Evolutionary conservation across 2,888 invertebrate species (phyloP).

Genomic region (Mythimna loreyi): DNA sequence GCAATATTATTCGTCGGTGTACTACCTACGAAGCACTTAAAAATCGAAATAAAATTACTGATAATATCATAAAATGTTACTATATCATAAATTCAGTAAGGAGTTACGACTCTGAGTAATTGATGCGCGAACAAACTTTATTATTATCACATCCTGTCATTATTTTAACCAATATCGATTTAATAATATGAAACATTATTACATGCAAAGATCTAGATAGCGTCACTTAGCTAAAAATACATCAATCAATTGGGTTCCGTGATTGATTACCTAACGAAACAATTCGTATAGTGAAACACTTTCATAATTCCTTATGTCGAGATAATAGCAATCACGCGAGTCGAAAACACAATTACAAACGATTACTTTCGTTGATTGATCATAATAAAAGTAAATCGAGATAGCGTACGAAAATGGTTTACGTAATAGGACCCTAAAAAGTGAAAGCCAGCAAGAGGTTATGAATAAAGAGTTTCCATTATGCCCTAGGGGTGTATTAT

Average conservation of each 20-base stretch:
- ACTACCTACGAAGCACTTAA: too few relatives aligned
- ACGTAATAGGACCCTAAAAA: conserved; percentile 54
- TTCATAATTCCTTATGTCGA: conserved; percentile 59
- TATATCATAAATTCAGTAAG: conserved; percentile 22
- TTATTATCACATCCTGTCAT: conserved; percentile 26
- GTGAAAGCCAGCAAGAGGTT: conserved; percentile 54
- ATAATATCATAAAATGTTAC: conserved; percentile 8
- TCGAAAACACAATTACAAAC: conserved; percentile 56
- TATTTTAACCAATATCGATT: conserved; percentile 39
- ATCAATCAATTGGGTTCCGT: conserved; percentile 55
- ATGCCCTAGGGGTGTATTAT: conserved; percentile 39
- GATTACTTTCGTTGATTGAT: conserved; percentile 66
- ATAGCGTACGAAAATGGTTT: conserved; percentile 49
- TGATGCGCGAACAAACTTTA: conserved; percentile 23
- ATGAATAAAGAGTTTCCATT: conserved; percentile 36
- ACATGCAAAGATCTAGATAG: conserved; percentile 58
- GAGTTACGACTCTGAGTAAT: conserved; percentile 39
- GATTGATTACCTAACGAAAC: conserved; percentile 61
- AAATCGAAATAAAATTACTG: conserved; percentile 5
- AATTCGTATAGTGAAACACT: conserved; percentile 61
- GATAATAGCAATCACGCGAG: conserved; percentile 54
- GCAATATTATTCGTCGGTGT: neutral
- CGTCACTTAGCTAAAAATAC: conserved; percentile 51
- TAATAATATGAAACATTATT: conserved; percentile 28
- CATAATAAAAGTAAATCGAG: conserved; percentile 55